These are phyloP conservation scores for Lithosia quadra DNA, from an alignment of 2,888 invertebrate genomes.

Conservation along the genomic window DNA sequence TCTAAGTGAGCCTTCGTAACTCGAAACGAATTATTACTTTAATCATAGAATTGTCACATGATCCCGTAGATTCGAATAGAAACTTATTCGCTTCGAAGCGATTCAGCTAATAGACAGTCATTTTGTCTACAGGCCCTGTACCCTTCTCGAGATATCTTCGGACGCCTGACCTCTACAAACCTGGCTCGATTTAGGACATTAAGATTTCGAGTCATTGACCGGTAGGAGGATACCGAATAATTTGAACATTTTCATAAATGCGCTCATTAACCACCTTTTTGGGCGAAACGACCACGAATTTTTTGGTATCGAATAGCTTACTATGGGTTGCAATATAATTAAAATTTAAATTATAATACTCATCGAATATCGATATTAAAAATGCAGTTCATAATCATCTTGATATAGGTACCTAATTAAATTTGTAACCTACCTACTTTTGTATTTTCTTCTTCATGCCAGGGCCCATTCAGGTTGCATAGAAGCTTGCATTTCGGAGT, in stretches of 20 bases:
- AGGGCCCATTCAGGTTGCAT: no score
- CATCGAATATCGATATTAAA: neutral
- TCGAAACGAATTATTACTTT: neutral
- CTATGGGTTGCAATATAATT: constrained; percentile 56
- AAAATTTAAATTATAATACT: constrained; percentile 31
- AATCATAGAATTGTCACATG: neutral
- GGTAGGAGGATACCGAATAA: constrained; percentile 61
- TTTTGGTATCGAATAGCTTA: constrained; percentile 60
- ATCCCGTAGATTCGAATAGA: neutral
- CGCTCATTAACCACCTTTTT: constrained; percentile 72
- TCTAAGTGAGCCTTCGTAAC: no score
- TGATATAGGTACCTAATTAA: no score
- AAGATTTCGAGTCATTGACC: constrained; percentile 67
- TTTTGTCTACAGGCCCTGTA: constrained; percentile 29
- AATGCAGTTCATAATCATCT: neutral
- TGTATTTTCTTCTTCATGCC: no score
- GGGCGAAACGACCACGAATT: constrained; percentile 65
- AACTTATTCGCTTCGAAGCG: neutral
- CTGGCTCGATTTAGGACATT: constrained; percentile 62
- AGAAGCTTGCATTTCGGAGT: no score
- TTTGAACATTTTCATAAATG: constrained; percentile 71
- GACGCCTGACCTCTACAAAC: constrained; percentile 43
- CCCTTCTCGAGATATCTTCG: constrained; percentile 41
- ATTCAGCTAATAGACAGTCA: neutral
- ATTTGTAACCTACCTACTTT: no score